Evolutionary conservation across 2,113 vertebrate genomes (phyloP), one percentile per base, ranked within the genome.

Genomic region (Dicaeum eximium): DNA sequence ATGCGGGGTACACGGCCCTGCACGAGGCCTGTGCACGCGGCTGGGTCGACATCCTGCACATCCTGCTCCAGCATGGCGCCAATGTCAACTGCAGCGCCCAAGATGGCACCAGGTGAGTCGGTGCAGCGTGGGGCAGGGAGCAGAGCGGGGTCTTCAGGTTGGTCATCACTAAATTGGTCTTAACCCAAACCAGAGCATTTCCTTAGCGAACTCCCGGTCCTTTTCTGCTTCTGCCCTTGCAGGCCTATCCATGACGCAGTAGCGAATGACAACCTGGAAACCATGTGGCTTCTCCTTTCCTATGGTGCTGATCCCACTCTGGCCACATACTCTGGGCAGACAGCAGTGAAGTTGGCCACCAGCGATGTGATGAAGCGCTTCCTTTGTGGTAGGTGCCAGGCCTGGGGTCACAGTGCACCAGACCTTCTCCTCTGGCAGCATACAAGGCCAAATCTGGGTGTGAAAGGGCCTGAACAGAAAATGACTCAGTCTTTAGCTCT

Each of bases 1-100:
- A 99, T 0, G 99, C 99, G 0, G 99, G 99, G 47, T 99, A 99
- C 97, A 99, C 99, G 0, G 99, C 99, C 17, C 98, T 99, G 80
- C 99, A 99, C 0, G 99, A 99, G 96, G 99, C 99, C 31, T 99
- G 99, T 2, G 98, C 99, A 1, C 98, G 99, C 8, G 99, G 99
- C 87, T 99, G 99, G 99, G 98, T 98, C 0, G 98, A 99, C 92
- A 99, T 99, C 60, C 98, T 99, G 69, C 98, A 99, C 97, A 98
- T 99, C 77, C 97, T 99, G 79, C 98, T 99, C 42, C 98, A 99
- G 95, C 98, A 99, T 1, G 99, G 99, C 0, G 99, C 99, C n/a
- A 99, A 99, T 1, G 99, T 99, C 33, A 99, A 99, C 98, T 99
- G 99, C 97, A 99, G 99, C 0, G 99, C 99, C 0, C 99, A 99